Base-by-base conservation (phyloP, 1,140 invertebrate species). In the Phenacoccus solenopsis region DNA sequence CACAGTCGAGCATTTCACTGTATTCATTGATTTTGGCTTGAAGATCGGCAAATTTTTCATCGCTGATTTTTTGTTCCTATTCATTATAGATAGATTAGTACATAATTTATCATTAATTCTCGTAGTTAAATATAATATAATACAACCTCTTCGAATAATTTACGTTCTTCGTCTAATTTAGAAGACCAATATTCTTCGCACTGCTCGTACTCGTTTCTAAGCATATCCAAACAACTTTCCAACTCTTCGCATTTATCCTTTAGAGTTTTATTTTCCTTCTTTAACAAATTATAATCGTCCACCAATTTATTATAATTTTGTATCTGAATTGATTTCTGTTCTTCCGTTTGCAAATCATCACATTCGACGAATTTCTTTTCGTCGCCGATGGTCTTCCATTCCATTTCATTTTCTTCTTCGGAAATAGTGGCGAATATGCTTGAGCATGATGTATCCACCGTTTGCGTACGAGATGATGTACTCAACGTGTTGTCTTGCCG, bases 141-240 rank as follows among this genome's bases (percentile, higher is more conserved):
- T 25, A 22, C 72, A 72, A 76, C 75, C 70, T 88, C 84, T 71
- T 88, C 87, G 75, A 86, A 88, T 56, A 87, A 78, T 72, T 85
- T 83, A 35, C 90, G 81, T 77, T 93, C 91, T 71, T 91, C 90
- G 59, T 88, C 84, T 28, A 93, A 78, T 79, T 91, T 91, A 7
- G 76, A 77, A 21, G 85, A 81, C 90, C 90, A 93, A 78, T 93
- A 93, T 76, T 93, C 90, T 77, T 93, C 91, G 75, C 89, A 90
- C 72, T 86, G 85, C 73, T 92, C 90, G 75, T 90, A 91, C 73
- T 92, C 90, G 20, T 82, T 79, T 74, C 83, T 84, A 75, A 93
- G 78, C 73, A 87, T 79, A 76, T 92, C 88, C 27, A 91, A 76
- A 75, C 87, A 88, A 22, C 79, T 79, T 77, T 91, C 88, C 16